Percentiles rank a stretch among this genome's conserved stretches.
These are phyloP conservation scores for Genyomyrus donnyi DNA, from an alignment of 2,113 vertebrate species.

Conservation along the genomic window DNA sequence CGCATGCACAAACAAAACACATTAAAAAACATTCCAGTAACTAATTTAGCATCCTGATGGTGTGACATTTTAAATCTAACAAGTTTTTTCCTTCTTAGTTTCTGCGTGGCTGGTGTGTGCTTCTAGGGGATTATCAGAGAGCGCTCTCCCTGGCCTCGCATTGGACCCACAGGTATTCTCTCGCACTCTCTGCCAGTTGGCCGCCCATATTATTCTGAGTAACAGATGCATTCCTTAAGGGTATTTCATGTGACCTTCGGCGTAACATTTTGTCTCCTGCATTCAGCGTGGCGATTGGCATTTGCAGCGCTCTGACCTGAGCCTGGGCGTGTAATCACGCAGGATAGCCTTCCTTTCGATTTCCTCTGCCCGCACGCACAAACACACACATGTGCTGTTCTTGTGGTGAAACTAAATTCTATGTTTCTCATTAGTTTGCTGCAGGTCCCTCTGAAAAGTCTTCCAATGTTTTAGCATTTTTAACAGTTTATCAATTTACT, in stretches of 20 bases:
- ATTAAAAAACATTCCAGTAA: neutral
- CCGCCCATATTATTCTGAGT: constrained; percentile 13
- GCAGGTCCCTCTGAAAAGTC: neutral
- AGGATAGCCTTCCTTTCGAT: neutral
- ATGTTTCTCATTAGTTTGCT: neutral
- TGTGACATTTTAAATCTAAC: constrained; percentile 17
- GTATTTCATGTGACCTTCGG: constrained; percentile 28
- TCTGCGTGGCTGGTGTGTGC: neutral
- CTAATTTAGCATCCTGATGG: neutral
- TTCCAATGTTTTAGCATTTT: neutral
- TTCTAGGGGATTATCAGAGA: constrained; percentile 1
- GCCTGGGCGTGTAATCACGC: constrained; percentile 9
- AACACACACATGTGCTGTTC: neutral
- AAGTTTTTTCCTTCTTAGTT: neutral
- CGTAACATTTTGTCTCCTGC: constrained; percentile 25
- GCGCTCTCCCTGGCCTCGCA: neutral
- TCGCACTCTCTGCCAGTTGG: constrained; percentile 16
- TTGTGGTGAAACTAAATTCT: constrained; percentile 11
- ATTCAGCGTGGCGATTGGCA: constrained; percentile 18
- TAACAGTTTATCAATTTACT: neutral
- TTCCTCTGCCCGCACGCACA: neutral
- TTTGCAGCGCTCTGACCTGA: constrained; percentile 23
- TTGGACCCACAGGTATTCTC: constrained; percentile 17
- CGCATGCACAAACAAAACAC: neutral
- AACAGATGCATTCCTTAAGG: constrained; percentile 31